Evolutionary conservation across 2,888 invertebrate genomes (phyloP).

Genomic region (Ochlodes sylvanus): DNA sequence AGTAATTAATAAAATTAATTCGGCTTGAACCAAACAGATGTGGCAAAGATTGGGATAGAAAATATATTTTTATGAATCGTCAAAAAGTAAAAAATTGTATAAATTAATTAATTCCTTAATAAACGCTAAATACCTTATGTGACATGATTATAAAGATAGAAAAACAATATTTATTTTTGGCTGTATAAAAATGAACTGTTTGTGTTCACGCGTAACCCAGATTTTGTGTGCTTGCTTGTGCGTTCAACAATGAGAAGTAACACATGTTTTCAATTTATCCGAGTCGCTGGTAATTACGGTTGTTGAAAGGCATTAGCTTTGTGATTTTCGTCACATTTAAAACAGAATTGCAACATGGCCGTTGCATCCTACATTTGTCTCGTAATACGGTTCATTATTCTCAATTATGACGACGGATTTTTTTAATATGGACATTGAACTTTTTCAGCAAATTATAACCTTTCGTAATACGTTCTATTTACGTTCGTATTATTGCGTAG

Average conservation of each 20-base stretch:
- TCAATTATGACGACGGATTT: not conserved
- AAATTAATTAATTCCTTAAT: no score
- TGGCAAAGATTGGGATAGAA: no score
- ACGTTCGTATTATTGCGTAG: not conserved
- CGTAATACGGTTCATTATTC: not conserved
- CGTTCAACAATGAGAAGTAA: slow-evolving; percentile 28
- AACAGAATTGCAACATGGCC: not conserved
- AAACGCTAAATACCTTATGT: no score
- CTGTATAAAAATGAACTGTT: not conserved
- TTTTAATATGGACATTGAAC: no score
- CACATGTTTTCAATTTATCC: slow-evolving; percentile 39
- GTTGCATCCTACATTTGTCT: no score
- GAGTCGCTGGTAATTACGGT: slow-evolving; percentile 38
- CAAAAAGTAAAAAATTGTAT: no score
- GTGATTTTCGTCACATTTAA: slow-evolving; percentile 28
- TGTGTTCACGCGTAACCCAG: slow-evolving; percentile 12
- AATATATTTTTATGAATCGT: no score
- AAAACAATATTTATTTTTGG: not conserved
- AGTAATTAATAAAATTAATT: no score
- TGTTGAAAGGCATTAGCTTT: slow-evolving; percentile 16
- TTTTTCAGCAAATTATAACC: not conserved
- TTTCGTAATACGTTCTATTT: not conserved
- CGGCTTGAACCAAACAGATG: no score
- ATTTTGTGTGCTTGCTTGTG: slow-evolving; percentile 3
- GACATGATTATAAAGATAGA: no score